Evolutionary conservation across 2,888 invertebrate species (phyloP).

Genomic region (Trichogramma evanescens): DNA sequence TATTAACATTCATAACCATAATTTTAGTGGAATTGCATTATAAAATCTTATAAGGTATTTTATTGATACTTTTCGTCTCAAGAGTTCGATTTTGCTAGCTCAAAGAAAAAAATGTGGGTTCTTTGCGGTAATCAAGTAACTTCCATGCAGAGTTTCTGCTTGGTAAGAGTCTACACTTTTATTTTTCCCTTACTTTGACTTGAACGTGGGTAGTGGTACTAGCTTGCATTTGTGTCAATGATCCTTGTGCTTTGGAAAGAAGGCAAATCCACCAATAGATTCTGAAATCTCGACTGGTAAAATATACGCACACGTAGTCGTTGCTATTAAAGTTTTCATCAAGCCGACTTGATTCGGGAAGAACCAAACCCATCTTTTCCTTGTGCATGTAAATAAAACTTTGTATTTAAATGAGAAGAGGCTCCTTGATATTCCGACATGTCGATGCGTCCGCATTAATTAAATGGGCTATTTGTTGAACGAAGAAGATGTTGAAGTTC

Average conservation of each 20-base stretch:
- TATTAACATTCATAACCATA: too few species aligned
- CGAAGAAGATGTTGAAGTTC: too few species aligned
- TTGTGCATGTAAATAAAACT: constrained; percentile 21
- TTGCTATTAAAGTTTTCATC: neutral
- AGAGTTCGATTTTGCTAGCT: too few species aligned
- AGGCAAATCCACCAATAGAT: constrained; percentile 16
- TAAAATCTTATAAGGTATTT: too few species aligned
- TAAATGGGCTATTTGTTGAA: too few species aligned
- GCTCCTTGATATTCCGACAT: neutral
- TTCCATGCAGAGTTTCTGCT: too few species aligned
- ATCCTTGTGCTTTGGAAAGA: constrained; percentile 21
- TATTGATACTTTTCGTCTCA: too few species aligned
- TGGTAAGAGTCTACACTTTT: neutral
- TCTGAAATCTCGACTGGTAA: constrained; percentile 8
- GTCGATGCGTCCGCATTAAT: too few species aligned
- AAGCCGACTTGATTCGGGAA: constrained; percentile 13
- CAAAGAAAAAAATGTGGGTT: too few species aligned
- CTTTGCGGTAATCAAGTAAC: too few species aligned
- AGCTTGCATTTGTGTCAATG: constrained; percentile 40
- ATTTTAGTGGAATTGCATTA: too few species aligned
- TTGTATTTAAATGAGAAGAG: constrained; percentile 22
- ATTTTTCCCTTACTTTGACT: neutral
- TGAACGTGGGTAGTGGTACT: constrained; percentile 26
- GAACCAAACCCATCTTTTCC: constrained; percentile 18
- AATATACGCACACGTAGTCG: too few species aligned